phyloP scores from a whole-genome alignment of 2,113 vertebrate genomes.

The Varanus salvator region DNA sequence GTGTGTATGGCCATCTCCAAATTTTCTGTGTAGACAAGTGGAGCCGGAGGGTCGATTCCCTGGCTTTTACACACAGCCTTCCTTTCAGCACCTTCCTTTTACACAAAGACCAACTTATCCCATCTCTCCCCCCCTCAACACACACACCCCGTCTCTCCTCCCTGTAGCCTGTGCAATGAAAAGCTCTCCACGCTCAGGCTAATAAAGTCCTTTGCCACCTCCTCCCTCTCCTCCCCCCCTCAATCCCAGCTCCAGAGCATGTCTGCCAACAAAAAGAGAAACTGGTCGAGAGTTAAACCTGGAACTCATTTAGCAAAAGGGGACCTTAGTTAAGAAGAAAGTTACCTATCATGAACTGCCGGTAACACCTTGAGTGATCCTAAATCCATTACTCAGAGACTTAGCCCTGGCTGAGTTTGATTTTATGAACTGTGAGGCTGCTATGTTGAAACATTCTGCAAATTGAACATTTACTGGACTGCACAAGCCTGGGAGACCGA shows the following conservation, averaged over 20 bases:
- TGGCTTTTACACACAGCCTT: slow-evolving; percentile 82
- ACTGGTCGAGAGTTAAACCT: slow-evolving; percentile 73
- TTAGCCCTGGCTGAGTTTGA: slow-evolving; percentile 81
- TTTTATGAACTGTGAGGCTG: slow-evolving; percentile 86
- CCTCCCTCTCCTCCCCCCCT: slow-evolving; percentile 66
- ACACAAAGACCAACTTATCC: slow-evolving; percentile 94
- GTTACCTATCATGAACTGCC: slow-evolving; percentile 84
- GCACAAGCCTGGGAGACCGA: slow-evolving; percentile 74
- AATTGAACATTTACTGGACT: slow-evolving; percentile 85
- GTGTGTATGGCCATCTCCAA: slow-evolving; percentile 71
- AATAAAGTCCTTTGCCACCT: slow-evolving; percentile 82
- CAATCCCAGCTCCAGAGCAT: slow-evolving; percentile 65
- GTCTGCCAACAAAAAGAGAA: slow-evolving; percentile 71
- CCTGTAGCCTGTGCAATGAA: slow-evolving; percentile 82
- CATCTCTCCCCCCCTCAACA: slow-evolving; percentile 26
- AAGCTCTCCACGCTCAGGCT: slow-evolving; percentile 80
- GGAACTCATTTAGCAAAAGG: slow-evolving; percentile 85
- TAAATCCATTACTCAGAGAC: slow-evolving; percentile 85
- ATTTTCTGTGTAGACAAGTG: slow-evolving; percentile 77
- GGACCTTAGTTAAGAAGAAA: slow-evolving; percentile 85
- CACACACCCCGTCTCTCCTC: slow-evolving; percentile 60
- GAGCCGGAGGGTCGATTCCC: slow-evolving; percentile 86
- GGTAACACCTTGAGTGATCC: slow-evolving; percentile 84
- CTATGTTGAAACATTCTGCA: slow-evolving; percentile 84
- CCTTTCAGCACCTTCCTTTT: slow-evolving; percentile 89